Evolutionary conservation across 2,113 vertebrate genomes (phyloP), one percentile per base, ranked within the genome.

Genomic region (Symphodus melops): DNA sequence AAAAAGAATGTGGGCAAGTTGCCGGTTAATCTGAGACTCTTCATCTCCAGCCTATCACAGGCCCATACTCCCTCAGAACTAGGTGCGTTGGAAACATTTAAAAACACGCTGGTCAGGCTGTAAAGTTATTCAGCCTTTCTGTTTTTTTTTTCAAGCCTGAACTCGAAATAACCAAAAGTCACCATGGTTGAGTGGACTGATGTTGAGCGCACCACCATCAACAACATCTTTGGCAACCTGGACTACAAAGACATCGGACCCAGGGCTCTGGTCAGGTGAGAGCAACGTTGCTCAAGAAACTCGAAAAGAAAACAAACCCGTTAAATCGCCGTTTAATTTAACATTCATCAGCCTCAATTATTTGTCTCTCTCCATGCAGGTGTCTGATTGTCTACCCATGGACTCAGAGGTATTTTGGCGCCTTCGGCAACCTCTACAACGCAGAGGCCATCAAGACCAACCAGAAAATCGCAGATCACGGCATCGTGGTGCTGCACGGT

Each of bases 361-460:
- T 25, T 25, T 25, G 25, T 25, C 25, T 25, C 25, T 25, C 25
- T 25, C 25, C 25, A 25, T 36, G 0, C 70, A 93, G 91, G 88
- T 89, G 83, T 44, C 77, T 96, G 85, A 79, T 95, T 0, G 95
- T 96, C 16, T 96, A 96, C 86, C 96, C 96, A 63, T 97, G 96
- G 96, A 96, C 95, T 44, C 91, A 91, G 89, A 83, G 94, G 54
- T 90, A 94, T 20, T 94, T 94, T 1, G 0, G 82, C 0, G 23
- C 2, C 61, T 96, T 96, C 0, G 96, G 96, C 0, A 95, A 96
- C 92, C 78, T 97, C 51, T 94, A 94, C 68, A 94, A 89, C 4
- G 0, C 94, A 7, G 91, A 92, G 0, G 95, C 96, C 77, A 79
- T 97, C 82, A 0, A 49, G 0, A 79, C 17, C 17, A 98, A 97